Base-by-base conservation (phyloP, 2,888 invertebrate genomes). In the Tinea semifulvella region DNA sequence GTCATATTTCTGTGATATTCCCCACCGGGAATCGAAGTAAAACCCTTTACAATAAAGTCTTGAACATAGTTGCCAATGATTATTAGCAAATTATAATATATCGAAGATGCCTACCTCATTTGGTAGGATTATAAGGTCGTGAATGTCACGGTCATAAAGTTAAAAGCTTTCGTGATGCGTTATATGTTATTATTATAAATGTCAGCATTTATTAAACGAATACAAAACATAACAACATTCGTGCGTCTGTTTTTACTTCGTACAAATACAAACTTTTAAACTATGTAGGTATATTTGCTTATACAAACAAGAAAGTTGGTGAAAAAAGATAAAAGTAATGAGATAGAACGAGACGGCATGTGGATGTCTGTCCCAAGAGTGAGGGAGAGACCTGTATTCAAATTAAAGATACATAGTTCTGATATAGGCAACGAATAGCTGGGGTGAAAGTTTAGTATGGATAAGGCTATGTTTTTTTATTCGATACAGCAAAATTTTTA, bases 301-400 rank as follows among this genome's bases (percentile, higher is more conserved):
- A 79, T 71, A 79, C 77, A 80, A 79, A 79, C 80, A 80, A 80
- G 79, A 79, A 80, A 80, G 79, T 79, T 79, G 79, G 79, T 77
- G 80, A 80, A 80, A 80, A n/a, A 77, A 79, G 79, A 80, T 80
- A 79, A 79, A 80, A 77, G 77, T 79, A 79, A 80, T 80, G 74
- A 75, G 70, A 71, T 70, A 75, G 77, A 79, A 56, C 48, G 70
- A 68, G 64, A 75, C 50, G 50, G 62, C 11, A 44, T 48, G 53
- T 51, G 49, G 48, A 52, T 50, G 55, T 49, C 46, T 46, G 47
- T 43, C 47, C 46, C 52, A 50, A 49, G 77, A 52, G 65, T 38
- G 63, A 79, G 55, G 49, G 76, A 68, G 80, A 77, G 48, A 52
- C 60, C 58, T 61, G 68, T 72, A 79, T 77, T 79, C 72, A 80